Base-by-base conservation (phyloP, 2,888 invertebrate species). In the Euzetes globulus region DNA sequence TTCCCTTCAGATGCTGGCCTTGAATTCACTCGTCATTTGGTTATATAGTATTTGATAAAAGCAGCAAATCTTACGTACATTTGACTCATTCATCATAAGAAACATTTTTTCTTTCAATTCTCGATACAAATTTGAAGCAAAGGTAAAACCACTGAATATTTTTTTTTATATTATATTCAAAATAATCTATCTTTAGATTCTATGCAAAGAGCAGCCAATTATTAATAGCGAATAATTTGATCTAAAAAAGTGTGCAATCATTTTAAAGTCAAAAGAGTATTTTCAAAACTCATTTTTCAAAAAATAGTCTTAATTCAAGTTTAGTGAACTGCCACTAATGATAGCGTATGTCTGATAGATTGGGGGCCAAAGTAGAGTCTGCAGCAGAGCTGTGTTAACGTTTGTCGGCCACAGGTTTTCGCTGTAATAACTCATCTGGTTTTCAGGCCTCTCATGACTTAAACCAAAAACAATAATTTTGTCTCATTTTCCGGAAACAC, bases 1-100 rank as follows among this genome's bases (percentile, higher is more conserved):
- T 65, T 65, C 65, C 65, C 65, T 65, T 37, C 65, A 65, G 65
- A 65, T 65, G 65, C 65, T 65, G 65, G 9, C 65, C 65, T 65
- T 65, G 65, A 65, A 37, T 65, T 19, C n/a, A 65, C 65, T 65
- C 65, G 65, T 65, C 65, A 65, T 65, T 65, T 29, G 29, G 19
- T 37, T 65, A 17, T 65, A 63, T 63, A 60, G 15, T 37, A 65
- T 65, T 65, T 37, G 17, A 65, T 65, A 65, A 65, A 33, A 65
- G 37, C 37, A 37, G 27, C 65, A 19, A 65, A 65, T 65, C 65
- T 65, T 65, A 65, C 65, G 37, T 37, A 65, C 37, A 65, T 65
- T 65, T 65, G 65, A 33, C 65, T 65, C 65, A 65, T 65, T 65
- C 65, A 65, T 65, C 65, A 65, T 37, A 65, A 29, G 9, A 65